A percentile compares a stretch with the other conserved stretches of the same genome.
phyloP scores from a whole-genome alignment of 1,140 invertebrate genomes.

The Euwallacea similis region DNA sequence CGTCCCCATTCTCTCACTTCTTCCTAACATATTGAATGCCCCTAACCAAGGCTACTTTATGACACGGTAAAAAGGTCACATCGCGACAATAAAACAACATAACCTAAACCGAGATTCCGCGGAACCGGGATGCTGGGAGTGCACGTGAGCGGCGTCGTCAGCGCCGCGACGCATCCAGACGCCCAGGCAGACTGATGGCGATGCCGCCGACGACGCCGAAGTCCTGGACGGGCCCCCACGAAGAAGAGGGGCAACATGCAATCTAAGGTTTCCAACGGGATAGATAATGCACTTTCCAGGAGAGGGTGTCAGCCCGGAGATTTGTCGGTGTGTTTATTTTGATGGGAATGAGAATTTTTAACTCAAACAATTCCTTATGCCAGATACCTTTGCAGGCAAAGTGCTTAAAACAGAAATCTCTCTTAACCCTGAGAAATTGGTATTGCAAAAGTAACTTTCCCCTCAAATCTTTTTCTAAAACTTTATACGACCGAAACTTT shows the following conservation, averaged over 20 bases:
- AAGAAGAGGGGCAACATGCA: slow-evolving; percentile 17
- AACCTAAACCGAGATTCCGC: slow-evolving; percentile 3
- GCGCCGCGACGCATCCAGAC: slow-evolving; percentile 30
- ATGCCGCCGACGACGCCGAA: slow-evolving; percentile 3
- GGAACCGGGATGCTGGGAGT: slow-evolving; percentile 13
- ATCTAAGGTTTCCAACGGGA: not conserved
- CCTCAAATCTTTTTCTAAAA: too few species aligned
- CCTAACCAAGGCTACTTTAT: too few species aligned
- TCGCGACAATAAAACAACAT: slow-evolving; percentile 2
- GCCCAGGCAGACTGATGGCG: slow-evolving; percentile 24
- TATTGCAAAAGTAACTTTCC: too few species aligned
- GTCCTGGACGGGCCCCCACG: not conserved
- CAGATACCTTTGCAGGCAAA: not conserved
- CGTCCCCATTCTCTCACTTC: too few species aligned
- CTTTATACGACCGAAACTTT: too few species aligned
- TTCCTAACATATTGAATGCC: too few species aligned
- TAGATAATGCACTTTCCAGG: not conserved
- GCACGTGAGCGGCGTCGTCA: slow-evolving; percentile 20
- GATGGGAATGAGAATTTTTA: not conserved
- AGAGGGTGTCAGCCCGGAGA: not conserved
- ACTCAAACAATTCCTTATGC: not conserved
- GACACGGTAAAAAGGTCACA: too few species aligned
- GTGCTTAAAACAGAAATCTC: not conserved
- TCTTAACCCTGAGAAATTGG: not conserved
- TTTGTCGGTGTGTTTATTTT: not conserved